Base-by-base conservation (phyloP, 2,888 invertebrate genomes). In the Troides helena region DNA sequence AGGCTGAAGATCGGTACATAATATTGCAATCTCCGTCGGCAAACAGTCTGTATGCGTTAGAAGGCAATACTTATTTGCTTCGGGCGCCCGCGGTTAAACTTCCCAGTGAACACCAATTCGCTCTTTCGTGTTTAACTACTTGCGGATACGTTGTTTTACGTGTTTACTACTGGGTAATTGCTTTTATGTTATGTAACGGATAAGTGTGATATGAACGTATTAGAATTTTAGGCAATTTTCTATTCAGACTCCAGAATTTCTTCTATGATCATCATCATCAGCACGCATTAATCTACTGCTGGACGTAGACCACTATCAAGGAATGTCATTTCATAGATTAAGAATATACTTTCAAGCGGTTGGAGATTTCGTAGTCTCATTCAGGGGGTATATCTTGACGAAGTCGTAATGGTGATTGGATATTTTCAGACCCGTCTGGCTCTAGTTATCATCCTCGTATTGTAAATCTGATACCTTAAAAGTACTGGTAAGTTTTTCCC, bases 1-100 rank as follows among this genome's bases (percentile, higher is more conserved):
- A 84, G 81, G 81, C 82, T 81, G 75, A 82, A 81, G 85, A 85
- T 89, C 84, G 85, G 85, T 87, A 87, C 88, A 88, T 87, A 87
- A 88, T 88, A 89, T 88, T 88, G 89, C 89, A 89, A 89, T 89
- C 87, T 89, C 88, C 85, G 83, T 83, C 77, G 72, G 84, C 86
- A 89, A 89, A 89, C 86, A 89, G 76, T 80, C 77, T 74, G 80
- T 84, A 80, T 86, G 85, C 84, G 84, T 85, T 85, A 80, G 84
- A 83, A 86, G 84, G 77, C 77, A 85, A 88, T 87, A 88, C 86
- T 81, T 83, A 85, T 81, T 78, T 82, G 81, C 78, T 80, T 76
- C 81, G 81, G 80, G 84, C 81, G 82, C 77, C 76, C 73, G 87
- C 81, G 88, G 88, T 89, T 85, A 84, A 89, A 88, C 86, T 87